Evolutionary conservation across 2,797 vertebrate genomes (phyloP).

Genomic region (Acanthurus lineatus): DNA sequence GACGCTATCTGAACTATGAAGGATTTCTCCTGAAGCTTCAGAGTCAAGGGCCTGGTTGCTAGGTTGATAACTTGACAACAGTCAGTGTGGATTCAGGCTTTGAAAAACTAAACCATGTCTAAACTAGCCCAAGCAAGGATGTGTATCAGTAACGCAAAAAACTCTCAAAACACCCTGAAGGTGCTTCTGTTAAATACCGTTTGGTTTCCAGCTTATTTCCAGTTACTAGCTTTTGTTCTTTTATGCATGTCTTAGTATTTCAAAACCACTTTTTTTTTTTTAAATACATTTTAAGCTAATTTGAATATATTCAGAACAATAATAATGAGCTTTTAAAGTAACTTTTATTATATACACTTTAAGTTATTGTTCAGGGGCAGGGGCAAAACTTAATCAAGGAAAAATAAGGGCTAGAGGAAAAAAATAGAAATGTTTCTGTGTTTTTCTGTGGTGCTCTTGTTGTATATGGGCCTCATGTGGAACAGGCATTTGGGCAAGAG

Average conservation of each 20-base stretch:
- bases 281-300: no score
- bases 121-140: no score
- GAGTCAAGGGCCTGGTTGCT: no score
- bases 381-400: neutral
- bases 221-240: neutral
- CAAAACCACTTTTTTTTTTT: no score
- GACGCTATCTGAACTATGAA: no score
- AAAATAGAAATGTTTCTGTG: neutral
- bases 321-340: no score
- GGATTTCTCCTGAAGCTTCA: no score
- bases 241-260: neutral
- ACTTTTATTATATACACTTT: neutral
- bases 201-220: neutral
- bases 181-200: constrained; percentile 1
- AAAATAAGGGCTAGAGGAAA: constrained; percentile 10
- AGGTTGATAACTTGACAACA: no score
- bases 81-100: no score
- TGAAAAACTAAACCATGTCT: neutral
- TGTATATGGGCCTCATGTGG: neutral
- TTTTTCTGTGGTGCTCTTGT: constrained; percentile 3
- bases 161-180: neutral
- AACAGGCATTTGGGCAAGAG: neutral
- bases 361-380: neutral
- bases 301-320: no score
- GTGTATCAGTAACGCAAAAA: no score